Base-by-base conservation (phyloP, 2,113 vertebrate genomes). In the Malurus alboscapulatus region DNA sequence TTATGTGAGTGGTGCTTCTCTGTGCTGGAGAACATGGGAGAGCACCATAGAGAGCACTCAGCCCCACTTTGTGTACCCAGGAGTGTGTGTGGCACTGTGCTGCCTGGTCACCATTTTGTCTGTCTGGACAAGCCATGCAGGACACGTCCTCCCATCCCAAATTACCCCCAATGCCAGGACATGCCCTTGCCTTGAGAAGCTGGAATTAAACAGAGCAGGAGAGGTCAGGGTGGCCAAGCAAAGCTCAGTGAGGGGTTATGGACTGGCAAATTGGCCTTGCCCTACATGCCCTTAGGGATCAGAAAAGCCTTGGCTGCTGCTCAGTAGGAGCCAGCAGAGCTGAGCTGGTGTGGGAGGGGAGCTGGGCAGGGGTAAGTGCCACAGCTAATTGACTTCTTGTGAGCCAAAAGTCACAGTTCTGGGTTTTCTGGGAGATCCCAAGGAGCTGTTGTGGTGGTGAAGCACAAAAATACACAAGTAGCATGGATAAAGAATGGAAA, bases 401-500 rank as follows among this genome's bases (percentile, higher is more conserved):
- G 69, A 38, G 76, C 50, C 55, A 47, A 36, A 67, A 74, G 76
- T 71, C 65, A 32, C 67, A 57, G n/a, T 27, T 86, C 36, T 81
- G 55, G 25, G 21, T 74, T 80, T 85, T 74, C 40, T 67, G 72
- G 88, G 75, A 27, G 27, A 36, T 72, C 42, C 58, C 8, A 29
- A 38, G 67, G 55, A 93, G 59, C 71, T 10, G 4, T 67, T 10
- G 3, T 21, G 53, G 59, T 59, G 51, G 29, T 21, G 21, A 69
- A 83, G 55, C 72, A 61, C 87, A 3, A 24, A 90, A 91, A 48
- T 58, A 22, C 59, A 55, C n/a, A 47, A 85, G 54, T 32, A 62
- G 59, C 62, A 48, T 83, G 62, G 59, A 77, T 67, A 51, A 92
- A 67, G 68, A 88, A 47, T 51, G 85, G 63, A 93, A 93, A 88